Evolutionary conservation across 2,888 invertebrate species (phyloP).

Genomic region (Petrophora chlorosata): DNA sequence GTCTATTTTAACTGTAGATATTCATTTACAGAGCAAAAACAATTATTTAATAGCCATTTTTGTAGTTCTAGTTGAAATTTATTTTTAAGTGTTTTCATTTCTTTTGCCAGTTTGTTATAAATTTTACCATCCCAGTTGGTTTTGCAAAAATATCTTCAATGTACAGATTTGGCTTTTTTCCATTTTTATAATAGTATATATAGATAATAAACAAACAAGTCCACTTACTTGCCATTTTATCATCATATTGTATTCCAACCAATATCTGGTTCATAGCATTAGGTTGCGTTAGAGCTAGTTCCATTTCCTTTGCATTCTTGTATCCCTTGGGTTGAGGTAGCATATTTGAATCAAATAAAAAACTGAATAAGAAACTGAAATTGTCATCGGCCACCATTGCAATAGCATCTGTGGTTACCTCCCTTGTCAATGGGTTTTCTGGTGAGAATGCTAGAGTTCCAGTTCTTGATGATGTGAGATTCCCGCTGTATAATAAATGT

Average conservation of each 20-base stretch:
- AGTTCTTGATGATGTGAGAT: constrained; percentile 63
- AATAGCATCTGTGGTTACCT: constrained; percentile 67
- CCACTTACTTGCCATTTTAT: constrained; percentile 72
- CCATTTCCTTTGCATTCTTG: constrained; percentile 65
- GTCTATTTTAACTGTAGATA: too few relatives aligned
- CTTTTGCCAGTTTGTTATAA: too few relatives aligned
- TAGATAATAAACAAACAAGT: not conserved
- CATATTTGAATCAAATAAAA: constrained; percentile 64
- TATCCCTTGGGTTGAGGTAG: constrained; percentile 72
- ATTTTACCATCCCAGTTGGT: too few relatives aligned
- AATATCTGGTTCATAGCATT: constrained; percentile 73
- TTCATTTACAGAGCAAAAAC: too few relatives aligned
- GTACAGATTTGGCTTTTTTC: not conserved
- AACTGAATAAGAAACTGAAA: constrained; percentile 58
- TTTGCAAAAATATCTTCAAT: too few relatives aligned
- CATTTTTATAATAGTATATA: not conserved
- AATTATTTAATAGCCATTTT: too few relatives aligned
- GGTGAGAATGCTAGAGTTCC: constrained; percentile 77
- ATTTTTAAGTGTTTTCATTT: too few relatives aligned
- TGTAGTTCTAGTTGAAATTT: too few relatives aligned
- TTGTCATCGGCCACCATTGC: constrained; percentile 70
- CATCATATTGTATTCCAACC: constrained; percentile 76
- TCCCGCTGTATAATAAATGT: too few relatives aligned
- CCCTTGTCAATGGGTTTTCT: constrained; percentile 68
- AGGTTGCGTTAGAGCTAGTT: constrained; percentile 65